These are phyloP conservation scores for Augiades crinisus DNA, from an alignment of 2,888 invertebrate species.

Conservation along the genomic window DNA sequence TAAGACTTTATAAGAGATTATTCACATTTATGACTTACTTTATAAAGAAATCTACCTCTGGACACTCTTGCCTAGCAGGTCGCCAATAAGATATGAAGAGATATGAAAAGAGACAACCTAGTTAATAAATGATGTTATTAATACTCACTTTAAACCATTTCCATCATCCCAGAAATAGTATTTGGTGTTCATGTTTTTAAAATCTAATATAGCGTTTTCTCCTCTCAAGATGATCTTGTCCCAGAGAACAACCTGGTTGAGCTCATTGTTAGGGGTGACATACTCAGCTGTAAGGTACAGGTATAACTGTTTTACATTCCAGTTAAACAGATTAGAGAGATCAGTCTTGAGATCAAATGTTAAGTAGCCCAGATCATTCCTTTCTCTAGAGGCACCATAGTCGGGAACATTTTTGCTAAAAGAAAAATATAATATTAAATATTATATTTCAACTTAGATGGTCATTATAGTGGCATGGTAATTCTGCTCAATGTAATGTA, in stretches of 20 bases:
- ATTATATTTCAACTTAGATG: too few relatives aligned
- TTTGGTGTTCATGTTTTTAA: conserved; percentile 97
- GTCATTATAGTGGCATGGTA: too few relatives aligned
- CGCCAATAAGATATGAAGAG: too few relatives aligned
- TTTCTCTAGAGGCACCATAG: conserved; percentile 95
- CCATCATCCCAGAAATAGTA: conserved; percentile 99
- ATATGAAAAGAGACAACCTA: too few relatives aligned
- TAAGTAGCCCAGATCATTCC: conserved; percentile 96
- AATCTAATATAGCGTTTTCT: conserved; percentile 95
- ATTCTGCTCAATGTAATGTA: too few relatives aligned
- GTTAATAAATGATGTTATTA: not conserved
- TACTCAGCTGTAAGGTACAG: conserved; percentile 98
- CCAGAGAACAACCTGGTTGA: conserved; percentile 98
- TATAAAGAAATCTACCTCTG: too few relatives aligned
- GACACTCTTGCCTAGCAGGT: too few relatives aligned
- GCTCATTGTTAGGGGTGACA: conserved; percentile 90
- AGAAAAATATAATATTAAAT: conserved; percentile 43
- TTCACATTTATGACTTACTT: too few relatives aligned
- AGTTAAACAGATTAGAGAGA: conserved; percentile 96
- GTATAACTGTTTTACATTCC: conserved; percentile 99
- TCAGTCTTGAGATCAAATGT: conserved; percentile 97
- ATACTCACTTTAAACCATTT: conserved; percentile 92
- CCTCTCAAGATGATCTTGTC: conserved; percentile 98
- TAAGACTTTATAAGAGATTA: too few relatives aligned
- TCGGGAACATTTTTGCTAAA: conserved; percentile 97